Base-by-base conservation (phyloP, 1,140 invertebrate species). In the Zaprionus ghesquierei region DNA sequence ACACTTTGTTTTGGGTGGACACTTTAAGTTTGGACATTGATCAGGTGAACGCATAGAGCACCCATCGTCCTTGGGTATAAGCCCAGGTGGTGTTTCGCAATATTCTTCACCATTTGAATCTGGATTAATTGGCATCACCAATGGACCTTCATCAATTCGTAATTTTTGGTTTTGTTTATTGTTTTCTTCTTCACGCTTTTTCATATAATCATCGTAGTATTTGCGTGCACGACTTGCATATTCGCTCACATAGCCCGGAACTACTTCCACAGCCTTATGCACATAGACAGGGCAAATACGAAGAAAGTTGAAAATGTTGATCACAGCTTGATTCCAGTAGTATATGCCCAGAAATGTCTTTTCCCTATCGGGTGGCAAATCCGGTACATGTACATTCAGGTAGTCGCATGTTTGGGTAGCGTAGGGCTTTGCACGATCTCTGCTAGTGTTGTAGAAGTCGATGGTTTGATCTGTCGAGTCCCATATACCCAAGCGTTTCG, bases 251-350 rank as follows among this genome's bases (percentile, higher is more conserved):
- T 51, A 38, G 27, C 54, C 53, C 0, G 84, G 85, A 0, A 69
- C 25, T 5, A 23, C 25, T 13, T 61, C 61, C 4, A 84, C 2
- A 0, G 27, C 44, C 2, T 22, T 22, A 0, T 18, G 3, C 10
- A 89, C 10, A 5, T 68, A 70, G 3, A 54, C 54, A 8, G 84
- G 84, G 2, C 27, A n/a, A 0, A 60, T 29, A 22, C 44, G 69
- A 0, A 89, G 12, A 4, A 89, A 33, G 5, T 56, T 51, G 12
- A 75, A 75, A 77, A 79, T 8, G 80, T 25, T 0, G 69, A 74
- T 72, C 1, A 89, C 74, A 2, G 59, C 33, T 38, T 84, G 18
- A 27, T 89, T 89, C 35, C 89, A 89, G 54, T 58, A 80, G 35
- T 84, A 56, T 2, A 89, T 61, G 31, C 66, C 73, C 9, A 84